Percentiles rank a stretch among this genome's conserved stretches.
Conservation (phyloP, 2,113 vertebrate species). For the Charadrius vociferus region DNA sequence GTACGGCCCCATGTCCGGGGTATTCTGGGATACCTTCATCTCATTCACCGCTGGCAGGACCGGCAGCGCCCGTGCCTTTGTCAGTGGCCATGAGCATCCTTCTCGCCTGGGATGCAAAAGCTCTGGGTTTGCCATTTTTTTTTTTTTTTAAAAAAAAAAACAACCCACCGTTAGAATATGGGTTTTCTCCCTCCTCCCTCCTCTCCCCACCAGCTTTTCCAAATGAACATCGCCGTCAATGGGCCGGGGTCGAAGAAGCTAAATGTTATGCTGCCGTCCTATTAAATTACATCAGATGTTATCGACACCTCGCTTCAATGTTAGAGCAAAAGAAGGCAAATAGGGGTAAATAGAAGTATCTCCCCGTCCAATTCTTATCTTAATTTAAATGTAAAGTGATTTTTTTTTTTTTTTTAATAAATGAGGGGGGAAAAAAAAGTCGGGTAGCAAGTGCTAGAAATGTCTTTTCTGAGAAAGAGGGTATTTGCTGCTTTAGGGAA, state of each 20-base stretch:
- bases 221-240: conserved; percentile 14
- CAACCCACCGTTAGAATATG: neutral
- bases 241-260: neutral
- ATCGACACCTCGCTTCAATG: neutral
- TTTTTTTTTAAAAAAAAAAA: neutral
- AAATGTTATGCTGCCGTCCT: conserved; percentile 8
- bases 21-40: conserved; percentile 81
- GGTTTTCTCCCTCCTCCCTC: neutral
- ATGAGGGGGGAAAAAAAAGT: neutral
- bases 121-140: neutral
- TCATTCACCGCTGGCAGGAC: conserved; percentile 61
- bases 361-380: conserved; percentile 12
- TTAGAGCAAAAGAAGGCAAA: conserved; percentile 7
- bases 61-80: conserved; percentile 50
- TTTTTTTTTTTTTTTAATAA: neutral
- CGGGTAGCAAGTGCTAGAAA: conserved; percentile 47
- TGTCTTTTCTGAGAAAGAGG: conserved; percentile 81
- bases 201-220: conserved; percentile 17
- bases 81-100: conserved; percentile 60
- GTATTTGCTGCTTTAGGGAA: conserved; percentile 86
- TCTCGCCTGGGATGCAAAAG: conserved; percentile 35
- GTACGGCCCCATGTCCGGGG: conserved; percentile 70
- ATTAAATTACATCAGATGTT: conserved; percentile 26
- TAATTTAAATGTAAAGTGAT: conserved; percentile 23
- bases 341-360: conserved; percentile 10